These are phyloP conservation scores for Anableps anableps DNA, from an alignment of 2,797 vertebrate genomes.

Conservation along the genomic window DNA sequence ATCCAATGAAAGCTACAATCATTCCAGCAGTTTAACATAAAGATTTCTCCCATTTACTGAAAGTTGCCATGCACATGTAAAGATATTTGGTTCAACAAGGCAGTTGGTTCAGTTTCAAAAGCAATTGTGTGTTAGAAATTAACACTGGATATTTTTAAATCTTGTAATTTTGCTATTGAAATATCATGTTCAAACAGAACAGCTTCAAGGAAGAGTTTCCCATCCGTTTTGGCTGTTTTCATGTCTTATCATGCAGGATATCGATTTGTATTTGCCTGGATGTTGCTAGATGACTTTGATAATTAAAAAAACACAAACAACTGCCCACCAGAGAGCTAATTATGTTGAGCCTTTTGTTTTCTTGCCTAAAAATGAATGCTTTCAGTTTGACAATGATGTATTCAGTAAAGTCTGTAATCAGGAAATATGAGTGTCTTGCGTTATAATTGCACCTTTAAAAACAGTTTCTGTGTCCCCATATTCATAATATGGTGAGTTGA, in stretches of 20 bases:
- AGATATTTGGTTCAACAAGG: not conserved
- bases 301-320: not conserved
- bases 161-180: not conserved
- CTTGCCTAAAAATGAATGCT: not conserved
- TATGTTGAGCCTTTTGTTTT: constrained; percentile 1
- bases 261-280: constrained; percentile 23
- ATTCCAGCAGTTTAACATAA: not conserved
- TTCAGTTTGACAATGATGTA: not conserved
- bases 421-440: not conserved
- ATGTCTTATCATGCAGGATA: not conserved
- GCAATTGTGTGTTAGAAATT: not conserved
- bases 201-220: not conserved
- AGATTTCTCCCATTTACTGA: not conserved
- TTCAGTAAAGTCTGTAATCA: constrained; percentile 9
- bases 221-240: constrained; percentile 11
- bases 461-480: not conserved
- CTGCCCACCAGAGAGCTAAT: constrained; percentile 17
- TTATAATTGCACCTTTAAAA: constrained; percentile 13
- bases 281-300: constrained; percentile 22
- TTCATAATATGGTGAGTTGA: not conserved
- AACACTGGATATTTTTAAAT: not conserved
- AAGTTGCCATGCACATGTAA: not conserved
- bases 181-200: not conserved
- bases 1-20: not conserved
- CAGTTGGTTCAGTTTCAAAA: not conserved